These are phyloP conservation scores for Sinotaia quadrata DNA, from an alignment of 2,888 invertebrate genomes.

Conservation along the genomic window DNA sequence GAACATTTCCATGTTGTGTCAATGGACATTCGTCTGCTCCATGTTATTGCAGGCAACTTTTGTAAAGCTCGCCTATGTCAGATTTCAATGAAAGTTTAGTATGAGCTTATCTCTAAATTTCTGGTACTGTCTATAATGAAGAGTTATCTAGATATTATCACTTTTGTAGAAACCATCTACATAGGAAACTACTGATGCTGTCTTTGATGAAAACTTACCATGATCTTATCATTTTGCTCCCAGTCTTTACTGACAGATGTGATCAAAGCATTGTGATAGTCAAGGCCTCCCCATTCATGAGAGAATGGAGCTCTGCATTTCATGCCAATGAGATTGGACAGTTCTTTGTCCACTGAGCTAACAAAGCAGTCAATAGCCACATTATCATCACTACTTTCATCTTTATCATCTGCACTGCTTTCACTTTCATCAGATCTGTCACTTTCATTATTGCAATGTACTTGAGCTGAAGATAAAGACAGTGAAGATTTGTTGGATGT, in stretches of 20 bases:
- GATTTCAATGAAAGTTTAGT: no score
- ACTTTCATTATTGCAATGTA: not conserved
- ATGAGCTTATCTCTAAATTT: no score
- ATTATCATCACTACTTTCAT: no score
- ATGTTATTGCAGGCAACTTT: no score
- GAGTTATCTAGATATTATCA: no score
- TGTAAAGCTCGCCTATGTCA: no score
- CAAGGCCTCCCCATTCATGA: slow-evolving; percentile 82
- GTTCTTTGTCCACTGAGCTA: slow-evolving; percentile 15
- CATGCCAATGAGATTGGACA: slow-evolving; percentile 79
- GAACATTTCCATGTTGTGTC: no score
- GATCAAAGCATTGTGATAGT: slow-evolving; percentile 90
- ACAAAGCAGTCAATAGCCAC: not conserved
- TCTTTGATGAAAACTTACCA: no score
- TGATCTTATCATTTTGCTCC: slow-evolving; percentile 35
- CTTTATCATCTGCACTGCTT: not conserved
- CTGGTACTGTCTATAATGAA: no score
- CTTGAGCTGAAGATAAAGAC: not conserved
- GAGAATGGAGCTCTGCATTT: slow-evolving; percentile 90
- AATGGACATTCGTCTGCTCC: no score
- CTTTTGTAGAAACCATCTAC: no score
- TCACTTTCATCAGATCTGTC: not conserved
- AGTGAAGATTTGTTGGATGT: not conserved
- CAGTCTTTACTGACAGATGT: slow-evolving; percentile 72
- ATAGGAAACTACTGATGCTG: no score